A percentile compares a stretch with the other conserved stretches of the same genome.
These are phyloP conservation scores for Crematogaster levior DNA, from an alignment of 2,888 invertebrate species.

Conservation along the genomic window DNA sequence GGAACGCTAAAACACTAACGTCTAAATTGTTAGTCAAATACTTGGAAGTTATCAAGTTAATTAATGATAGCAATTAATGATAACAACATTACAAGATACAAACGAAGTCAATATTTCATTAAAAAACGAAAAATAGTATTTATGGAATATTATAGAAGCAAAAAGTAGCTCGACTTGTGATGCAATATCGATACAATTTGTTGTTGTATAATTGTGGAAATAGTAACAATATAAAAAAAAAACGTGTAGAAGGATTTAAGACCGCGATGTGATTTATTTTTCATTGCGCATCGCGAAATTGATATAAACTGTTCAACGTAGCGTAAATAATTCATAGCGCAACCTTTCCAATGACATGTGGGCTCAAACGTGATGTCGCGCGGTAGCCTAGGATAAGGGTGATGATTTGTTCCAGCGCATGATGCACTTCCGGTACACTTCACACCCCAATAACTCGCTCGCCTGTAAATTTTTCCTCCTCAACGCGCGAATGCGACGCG, in stretches of 20 bases:
- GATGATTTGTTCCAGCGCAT: slow-evolving; percentile 62
- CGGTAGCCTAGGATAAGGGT: slow-evolving; percentile 38
- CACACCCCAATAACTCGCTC: slow-evolving; percentile 64
- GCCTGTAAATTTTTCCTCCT: slow-evolving; percentile 63
- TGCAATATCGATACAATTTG: background rate
- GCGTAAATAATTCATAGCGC: slow-evolving; percentile 23
- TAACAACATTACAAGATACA: too few species aligned
- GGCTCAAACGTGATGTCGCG: slow-evolving; percentile 12
- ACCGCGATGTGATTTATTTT: background rate
- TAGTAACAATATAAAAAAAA: background rate
- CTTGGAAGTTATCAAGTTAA: background rate
- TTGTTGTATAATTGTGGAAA: background rate
- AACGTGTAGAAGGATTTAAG: background rate
- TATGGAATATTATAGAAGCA: background rate
- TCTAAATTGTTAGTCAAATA: background rate
- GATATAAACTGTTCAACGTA: slow-evolving; percentile 22
- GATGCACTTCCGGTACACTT: slow-evolving; percentile 61
- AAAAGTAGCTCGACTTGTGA: background rate
- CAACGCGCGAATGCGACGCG: background rate
- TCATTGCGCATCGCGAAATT: slow-evolving; percentile 10
- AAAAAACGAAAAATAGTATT: background rate
- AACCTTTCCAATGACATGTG: slow-evolving; percentile 26
- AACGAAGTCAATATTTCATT: background rate
- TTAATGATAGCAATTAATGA: background rate
- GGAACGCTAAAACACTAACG: background rate